Conservation (phyloP, 2,113 vertebrate species). For the Brevimyrus niger region DNA sequence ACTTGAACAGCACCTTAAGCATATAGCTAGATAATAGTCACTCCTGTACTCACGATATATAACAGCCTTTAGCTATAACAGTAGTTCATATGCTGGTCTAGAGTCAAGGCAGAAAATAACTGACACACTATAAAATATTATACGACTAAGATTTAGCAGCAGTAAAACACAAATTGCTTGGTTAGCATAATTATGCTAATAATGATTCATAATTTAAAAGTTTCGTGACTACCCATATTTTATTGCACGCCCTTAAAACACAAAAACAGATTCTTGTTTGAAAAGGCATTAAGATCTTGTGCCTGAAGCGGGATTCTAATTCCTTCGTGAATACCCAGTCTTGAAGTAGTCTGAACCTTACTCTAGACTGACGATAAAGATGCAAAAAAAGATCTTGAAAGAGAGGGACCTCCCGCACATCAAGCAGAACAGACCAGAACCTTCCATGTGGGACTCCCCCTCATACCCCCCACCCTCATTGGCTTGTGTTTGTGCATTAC, state of each 20-base stretch:
- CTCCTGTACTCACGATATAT: background rate
- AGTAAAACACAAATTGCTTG: background rate
- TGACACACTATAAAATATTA: background rate
- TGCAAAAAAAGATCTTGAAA: background rate
- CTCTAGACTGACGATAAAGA: background rate
- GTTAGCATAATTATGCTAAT: conserved; percentile 9
- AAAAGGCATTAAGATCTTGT: background rate
- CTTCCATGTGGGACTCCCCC: background rate
- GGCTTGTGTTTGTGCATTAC: background rate
- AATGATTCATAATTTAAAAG: background rate
- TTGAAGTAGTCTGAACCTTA: background rate
- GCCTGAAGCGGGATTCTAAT: background rate
- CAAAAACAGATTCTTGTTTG: conserved; percentile 9
- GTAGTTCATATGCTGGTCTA: background rate
- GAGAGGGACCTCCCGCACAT: background rate
- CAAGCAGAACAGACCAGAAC: background rate
- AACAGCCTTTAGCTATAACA: background rate
- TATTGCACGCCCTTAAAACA: background rate
- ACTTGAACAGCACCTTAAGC: background rate
- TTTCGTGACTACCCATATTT: background rate
- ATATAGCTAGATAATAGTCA: background rate
- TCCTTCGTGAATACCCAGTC: background rate
- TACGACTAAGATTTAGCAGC: background rate
- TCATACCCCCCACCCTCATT: background rate
- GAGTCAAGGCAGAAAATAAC: background rate